Percentiles rank a stretch among this genome's conserved stretches.
These are phyloP conservation scores for Stomatorhinus walkeri DNA, from an alignment of 2,797 vertebrate genomes.

Conservation along the genomic window DNA sequence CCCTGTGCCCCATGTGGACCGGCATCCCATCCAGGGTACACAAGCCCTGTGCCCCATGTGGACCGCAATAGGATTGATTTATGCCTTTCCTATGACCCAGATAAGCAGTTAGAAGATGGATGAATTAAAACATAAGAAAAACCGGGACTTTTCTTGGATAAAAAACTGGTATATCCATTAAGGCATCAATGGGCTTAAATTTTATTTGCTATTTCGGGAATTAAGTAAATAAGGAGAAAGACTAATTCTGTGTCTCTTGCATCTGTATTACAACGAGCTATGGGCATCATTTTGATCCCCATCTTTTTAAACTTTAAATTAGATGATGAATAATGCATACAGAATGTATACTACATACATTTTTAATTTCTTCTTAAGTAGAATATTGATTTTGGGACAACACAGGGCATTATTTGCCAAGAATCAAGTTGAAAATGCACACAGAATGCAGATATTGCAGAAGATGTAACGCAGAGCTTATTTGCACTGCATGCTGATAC, in stretches of 20 bases:
- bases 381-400: background rate
- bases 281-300: background rate
- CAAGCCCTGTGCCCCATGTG: background rate
- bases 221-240: background rate
- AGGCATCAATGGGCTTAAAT: background rate
- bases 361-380: constrained; percentile 2
- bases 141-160: background rate
- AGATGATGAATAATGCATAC: background rate
- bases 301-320: background rate
- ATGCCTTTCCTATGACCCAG: background rate
- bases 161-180: background rate
- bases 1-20: background rate
- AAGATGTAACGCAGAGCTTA: background rate
- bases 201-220: background rate
- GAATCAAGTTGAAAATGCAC: background rate
- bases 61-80: background rate
- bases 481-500: background rate
- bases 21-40: background rate
- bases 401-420: background rate
- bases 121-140: background rate
- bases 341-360: background rate
- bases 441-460: background rate
- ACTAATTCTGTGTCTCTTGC: background rate
- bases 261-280: background rate
- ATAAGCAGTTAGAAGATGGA: background rate